phyloP scores from a whole-genome alignment of 2,888 invertebrate genomes.

The Malachius bipustulatus region DNA sequence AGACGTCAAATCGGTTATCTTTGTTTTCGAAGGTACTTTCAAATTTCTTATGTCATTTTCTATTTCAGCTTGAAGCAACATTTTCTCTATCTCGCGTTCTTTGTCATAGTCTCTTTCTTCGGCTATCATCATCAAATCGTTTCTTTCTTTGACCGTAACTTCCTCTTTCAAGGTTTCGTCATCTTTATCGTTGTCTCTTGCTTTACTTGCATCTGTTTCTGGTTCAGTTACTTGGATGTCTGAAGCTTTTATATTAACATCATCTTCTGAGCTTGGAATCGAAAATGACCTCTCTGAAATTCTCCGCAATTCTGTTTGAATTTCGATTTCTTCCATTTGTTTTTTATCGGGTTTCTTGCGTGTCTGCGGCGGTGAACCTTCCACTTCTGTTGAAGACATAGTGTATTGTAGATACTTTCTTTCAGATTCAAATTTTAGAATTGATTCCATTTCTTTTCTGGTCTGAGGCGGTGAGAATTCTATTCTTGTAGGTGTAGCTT shows the following conservation, averaged over 20 bases:
- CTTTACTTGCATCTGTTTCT: conserved; percentile 27
- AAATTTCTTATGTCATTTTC: conserved; percentile 34
- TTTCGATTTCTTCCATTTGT: conserved; percentile 49
- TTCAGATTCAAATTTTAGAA: conserved; percentile 59
- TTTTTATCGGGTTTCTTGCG: conserved; percentile 55
- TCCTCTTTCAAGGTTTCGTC: conserved; percentile 33
- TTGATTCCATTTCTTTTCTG: conserved; percentile 63
- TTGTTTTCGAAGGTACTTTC: conserved; percentile 39
- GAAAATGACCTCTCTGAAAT: conserved; percentile 65
- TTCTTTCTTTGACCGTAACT: conserved; percentile 41
- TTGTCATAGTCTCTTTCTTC: conserved; percentile 23
- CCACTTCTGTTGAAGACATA: conserved; percentile 68
- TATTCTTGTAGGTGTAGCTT: conserved; percentile 57
- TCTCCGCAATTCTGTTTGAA: conserved; percentile 52
- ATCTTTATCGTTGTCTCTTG: conserved; percentile 28
- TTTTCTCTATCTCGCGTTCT: conserved; percentile 31
- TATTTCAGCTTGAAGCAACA: conserved; percentile 31
- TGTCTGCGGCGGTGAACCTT: conserved; percentile 64
- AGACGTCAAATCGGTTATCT: conserved; percentile 54
- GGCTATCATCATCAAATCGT: conserved; percentile 29
- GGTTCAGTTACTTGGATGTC: conserved; percentile 39
- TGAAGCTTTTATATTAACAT: conserved; percentile 46
- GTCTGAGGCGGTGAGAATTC: conserved; percentile 68
- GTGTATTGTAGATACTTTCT: conserved; percentile 45
- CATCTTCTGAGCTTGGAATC: conserved; percentile 65